phyloP scores from a whole-genome alignment of 2,797 vertebrate genomes.

The Sparidentex hasta region DNA sequence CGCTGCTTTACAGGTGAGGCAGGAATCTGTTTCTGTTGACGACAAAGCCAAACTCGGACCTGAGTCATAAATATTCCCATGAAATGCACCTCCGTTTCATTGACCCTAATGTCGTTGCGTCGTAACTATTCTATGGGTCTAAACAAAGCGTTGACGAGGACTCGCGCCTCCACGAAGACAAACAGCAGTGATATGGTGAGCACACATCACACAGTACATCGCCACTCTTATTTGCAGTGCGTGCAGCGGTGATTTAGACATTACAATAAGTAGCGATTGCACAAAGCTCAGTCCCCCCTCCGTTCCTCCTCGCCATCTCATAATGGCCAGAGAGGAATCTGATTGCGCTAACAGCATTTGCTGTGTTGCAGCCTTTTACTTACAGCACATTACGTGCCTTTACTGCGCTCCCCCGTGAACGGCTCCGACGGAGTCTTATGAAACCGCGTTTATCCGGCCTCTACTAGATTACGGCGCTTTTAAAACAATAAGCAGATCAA shows the following conservation, averaged over 20 bases:
- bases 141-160: background rate
- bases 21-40: no score
- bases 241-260: background rate
- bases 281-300: background rate
- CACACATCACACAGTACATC: no score
- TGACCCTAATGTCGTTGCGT: background rate
- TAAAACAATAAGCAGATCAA: slow-evolving; percentile 50
- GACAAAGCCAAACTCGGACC: no score
- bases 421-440: slow-evolving; percentile 30
- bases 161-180: background rate
- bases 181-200: no score
- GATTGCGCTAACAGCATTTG: slow-evolving; percentile 11
- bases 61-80: no score
- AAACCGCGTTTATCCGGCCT: slow-evolving; percentile 25
- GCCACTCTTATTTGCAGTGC: no score
- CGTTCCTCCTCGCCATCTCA: slow-evolving; percentile 1
- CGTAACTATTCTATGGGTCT: background rate
- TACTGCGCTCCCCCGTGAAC: slow-evolving; percentile 10
- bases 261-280: background rate
- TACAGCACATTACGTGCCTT: slow-evolving; percentile 25
- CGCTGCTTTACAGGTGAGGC: no score
- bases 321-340: slow-evolving; percentile 11
- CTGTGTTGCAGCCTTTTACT: slow-evolving; percentile 49
- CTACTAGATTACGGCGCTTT: slow-evolving; percentile 37
- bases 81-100: background rate